phyloP scores from a whole-genome alignment of 23 tunicate genomes.

The Trididemnum clinides region DNA sequence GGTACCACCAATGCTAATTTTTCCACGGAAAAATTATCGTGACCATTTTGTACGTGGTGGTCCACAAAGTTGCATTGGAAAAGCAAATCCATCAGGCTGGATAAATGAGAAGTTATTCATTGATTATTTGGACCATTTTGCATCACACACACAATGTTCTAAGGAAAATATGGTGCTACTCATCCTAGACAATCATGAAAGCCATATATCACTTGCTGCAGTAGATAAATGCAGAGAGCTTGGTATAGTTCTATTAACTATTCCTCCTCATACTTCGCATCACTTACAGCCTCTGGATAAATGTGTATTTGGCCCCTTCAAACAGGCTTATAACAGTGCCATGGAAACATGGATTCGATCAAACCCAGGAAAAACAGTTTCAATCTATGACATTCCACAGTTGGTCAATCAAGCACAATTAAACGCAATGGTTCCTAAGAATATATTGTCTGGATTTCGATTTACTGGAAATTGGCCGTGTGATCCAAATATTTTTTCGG shows the following conservation, averaged over 20 bases:
- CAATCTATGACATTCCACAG: constrained; percentile 23
- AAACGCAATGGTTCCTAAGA: neutral
- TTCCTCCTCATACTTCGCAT: constrained; percentile 9
- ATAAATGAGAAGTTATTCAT: neutral
- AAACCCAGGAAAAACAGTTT: neutral
- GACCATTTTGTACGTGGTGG: constrained; percentile 16
- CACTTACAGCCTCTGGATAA: constrained; percentile 5
- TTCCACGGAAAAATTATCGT: neutral
- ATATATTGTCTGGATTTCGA: constrained; percentile 5
- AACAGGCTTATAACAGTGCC: neutral
- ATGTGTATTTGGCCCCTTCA: constrained; percentile 2
- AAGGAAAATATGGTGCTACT: neutral
- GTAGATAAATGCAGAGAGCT: neutral
- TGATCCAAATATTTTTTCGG: constrained; percentile 1
- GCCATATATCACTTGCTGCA: constrained; percentile 13
- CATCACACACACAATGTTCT: neutral
- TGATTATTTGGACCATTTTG: neutral
- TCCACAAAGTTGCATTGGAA: neutral
- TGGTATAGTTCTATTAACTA: constrained; percentile 1
- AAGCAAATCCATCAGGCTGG: neutral
- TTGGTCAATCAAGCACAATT: constrained; percentile 1
- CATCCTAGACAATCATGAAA: constrained; percentile 9
- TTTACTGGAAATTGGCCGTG: neutral
- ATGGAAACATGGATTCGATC: constrained; percentile 12
- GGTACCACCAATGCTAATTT: constrained; percentile 18